Base-by-base conservation (phyloP, 2,888 invertebrate genomes). In the Pollenia labialis region DNA sequence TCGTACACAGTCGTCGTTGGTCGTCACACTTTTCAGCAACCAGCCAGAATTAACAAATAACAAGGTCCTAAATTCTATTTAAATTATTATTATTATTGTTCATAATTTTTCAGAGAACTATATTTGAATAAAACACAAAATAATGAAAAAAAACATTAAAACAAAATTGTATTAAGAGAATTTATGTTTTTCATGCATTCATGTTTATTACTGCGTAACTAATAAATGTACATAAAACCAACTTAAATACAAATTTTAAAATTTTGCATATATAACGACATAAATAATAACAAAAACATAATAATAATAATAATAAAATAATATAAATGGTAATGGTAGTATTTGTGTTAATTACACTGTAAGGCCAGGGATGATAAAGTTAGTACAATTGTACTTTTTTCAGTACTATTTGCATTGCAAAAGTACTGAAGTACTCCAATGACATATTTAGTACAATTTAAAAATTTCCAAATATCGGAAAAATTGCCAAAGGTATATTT, bases 131-230 rank as follows among this genome's bases (percentile, higher is more conserved):
- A 60, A 58, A 42, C n/a, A 11, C 40, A 66, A 46, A 58, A 44
- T 8, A 52, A 52, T 42, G 23, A 42, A 62, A 60, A 3, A 23
- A 11, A 32, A 32, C 40, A 46, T 68, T 48, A 12, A 16, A 16
- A 69, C 2, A 66, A 48, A 50, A 4, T 16, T 8, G 50, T 48
- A 40, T 60, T 60, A 60, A 60, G 9, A 50, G 66, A 74, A 58
- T 74, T 74, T 52, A 62, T 75, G 52, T 42, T 68, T 62, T 76
- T 62, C 62, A 56, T 69, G 68, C 23, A 81, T 82, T 87, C 66
- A 87, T 69, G 54, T 72, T 84, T 60, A 84, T 84, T 76, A 68
- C 76, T 76, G 83, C 81, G 83, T 81, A 87, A 87, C 81, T 77
- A 79, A 44, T 62, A 46, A 52, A 60, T 54, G 48, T 72, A 81